A percentile compares a stretch with the other conserved stretches of the same genome.
Conservation (phyloP, 2,888 invertebrate genomes). For the Epistrophe eligans region DNA sequence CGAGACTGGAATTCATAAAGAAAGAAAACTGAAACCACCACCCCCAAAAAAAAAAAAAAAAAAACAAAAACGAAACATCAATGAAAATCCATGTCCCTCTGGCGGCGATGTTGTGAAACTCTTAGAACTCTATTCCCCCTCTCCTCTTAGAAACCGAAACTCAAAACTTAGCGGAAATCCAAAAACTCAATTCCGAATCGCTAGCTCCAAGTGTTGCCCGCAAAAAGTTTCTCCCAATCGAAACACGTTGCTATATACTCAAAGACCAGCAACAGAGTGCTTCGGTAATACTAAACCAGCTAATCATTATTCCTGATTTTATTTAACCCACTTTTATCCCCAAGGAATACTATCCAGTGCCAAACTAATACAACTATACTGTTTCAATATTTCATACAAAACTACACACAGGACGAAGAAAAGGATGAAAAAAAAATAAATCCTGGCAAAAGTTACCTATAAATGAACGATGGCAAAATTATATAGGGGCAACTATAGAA, state of each 20-base stretch:
- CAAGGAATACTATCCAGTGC: conserved; percentile 1
- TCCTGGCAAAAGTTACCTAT: conserved; percentile 65
- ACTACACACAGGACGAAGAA: conserved; percentile 38
- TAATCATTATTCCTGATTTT: conserved; percentile 75
- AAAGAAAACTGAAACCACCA: conserved; percentile 32
- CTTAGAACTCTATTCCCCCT: neutral
- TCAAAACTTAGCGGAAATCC: conserved; percentile 46
- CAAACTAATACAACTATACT: conserved; percentile 8
- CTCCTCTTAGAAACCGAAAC: neutral
- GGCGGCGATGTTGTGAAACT: conserved; percentile 26
- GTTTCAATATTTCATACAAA: conserved; percentile 21
- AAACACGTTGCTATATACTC: neutral
- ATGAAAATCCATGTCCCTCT: conserved; percentile 42
- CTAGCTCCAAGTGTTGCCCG: conserved; percentile 58
- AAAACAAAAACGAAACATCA: conserved; percentile 27
- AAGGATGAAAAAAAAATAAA: conserved; percentile 46
- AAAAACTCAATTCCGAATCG: conserved; percentile 62
- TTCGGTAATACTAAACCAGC: conserved; percentile 49
- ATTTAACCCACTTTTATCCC: conserved; percentile 61
- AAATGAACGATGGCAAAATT: conserved; percentile 69
- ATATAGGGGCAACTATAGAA: conserved; percentile 73
- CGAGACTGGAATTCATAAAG: conserved; percentile 68
- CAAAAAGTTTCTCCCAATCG: conserved; percentile 56
- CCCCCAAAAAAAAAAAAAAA: neutral
- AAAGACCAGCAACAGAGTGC: conserved; percentile 44